Base-by-base conservation (phyloP, 2,797 vertebrate species). In the Neostethus bicornis region DNA sequence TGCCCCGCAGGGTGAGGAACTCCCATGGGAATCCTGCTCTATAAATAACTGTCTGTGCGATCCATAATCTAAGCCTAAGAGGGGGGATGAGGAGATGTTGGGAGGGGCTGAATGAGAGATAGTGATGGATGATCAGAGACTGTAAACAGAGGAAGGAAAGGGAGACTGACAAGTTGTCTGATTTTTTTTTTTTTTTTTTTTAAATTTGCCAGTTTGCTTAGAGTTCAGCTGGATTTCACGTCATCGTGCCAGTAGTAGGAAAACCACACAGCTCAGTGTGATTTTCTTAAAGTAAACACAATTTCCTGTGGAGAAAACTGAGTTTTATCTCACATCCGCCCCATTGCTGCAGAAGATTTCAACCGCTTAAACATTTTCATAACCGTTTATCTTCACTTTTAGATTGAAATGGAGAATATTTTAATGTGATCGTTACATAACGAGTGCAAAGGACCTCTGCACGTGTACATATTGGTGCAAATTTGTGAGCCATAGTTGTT, bases 41-140 rank as follows among this genome's bases (percentile, higher is more conserved):
- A 88, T 79, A 85, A 86, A 88, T 86, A 86, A 67, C 80, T 64
- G 45, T 54, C 37, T 68, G 77, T 80, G 73, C 66, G 74, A 83
- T 85, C 79, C 68, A 75, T 81, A 76, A 77, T 79, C 62, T 73
- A 61, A 61, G 61, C 50, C 57, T 59, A 73, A 75, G 49, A 7
- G 7, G 21, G n/a, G 44, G 47, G 43, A 35, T 39, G 52, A 56
- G 37, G 38, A 31, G 52, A 20, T 9, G 38, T 19, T 34, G 44
- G 21, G 35, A 51, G 46, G 31, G 63, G 11, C 16, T 17, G 56
- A 61, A 25, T 47, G 34, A 49, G 25, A 14, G 52, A 46, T 24
- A 21, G 31, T 43, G 72, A 79, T 70, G 41, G 61, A 74, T 73
- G 57, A 53, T 46, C 24, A 28, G 19, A 54, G 55, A 54, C 41